These are phyloP conservation scores for Hucho hucho DNA, from an alignment of 2,113 vertebrate genomes.

Conservation along the genomic window DNA sequence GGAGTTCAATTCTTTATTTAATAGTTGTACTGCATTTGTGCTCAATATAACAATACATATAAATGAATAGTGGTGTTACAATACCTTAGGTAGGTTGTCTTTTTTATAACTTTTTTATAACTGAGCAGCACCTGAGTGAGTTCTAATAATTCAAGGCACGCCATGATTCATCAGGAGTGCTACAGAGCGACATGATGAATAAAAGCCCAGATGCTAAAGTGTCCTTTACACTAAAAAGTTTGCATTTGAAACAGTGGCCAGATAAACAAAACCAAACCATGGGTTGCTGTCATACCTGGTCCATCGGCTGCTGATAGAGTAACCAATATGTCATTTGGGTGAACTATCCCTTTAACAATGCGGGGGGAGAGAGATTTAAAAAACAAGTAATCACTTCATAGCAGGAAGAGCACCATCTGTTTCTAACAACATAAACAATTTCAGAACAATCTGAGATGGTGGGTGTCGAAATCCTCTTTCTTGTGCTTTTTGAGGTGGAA, in stretches of 20 bases:
- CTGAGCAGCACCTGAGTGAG: slow-evolving; percentile 45
- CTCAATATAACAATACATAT: slow-evolving; percentile 59
- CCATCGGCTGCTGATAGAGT: too few species aligned
- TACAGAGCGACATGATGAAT: background rate
- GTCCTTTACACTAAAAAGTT: background rate
- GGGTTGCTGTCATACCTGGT: too few species aligned
- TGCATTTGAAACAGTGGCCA: too few species aligned
- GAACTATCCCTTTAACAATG: too few species aligned
- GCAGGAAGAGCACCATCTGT: too few species aligned
- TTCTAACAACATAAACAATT: too few species aligned
- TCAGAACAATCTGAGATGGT: too few species aligned
- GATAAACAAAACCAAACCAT: too few species aligned
- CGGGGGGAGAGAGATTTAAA: too few species aligned
- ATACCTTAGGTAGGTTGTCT: slow-evolving; percentile 13
- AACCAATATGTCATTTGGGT: too few species aligned
- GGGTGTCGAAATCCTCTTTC: too few species aligned
- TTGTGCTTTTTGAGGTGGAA: slow-evolving; percentile 22
- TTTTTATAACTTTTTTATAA: slow-evolving; percentile 27
- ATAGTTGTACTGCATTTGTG: slow-evolving; percentile 47
- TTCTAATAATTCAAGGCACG: slow-evolving; percentile 65
- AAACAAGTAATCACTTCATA: too few species aligned
- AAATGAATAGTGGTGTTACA: slow-evolving; percentile 37
- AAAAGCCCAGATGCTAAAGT: slow-evolving; percentile 36
- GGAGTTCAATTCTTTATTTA: slow-evolving; percentile 64
- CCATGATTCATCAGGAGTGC: slow-evolving; percentile 46